A percentile compares a stretch with the other conserved stretches of the same genome.
Evolutionary conservation across 2,113 vertebrate genomes (phyloP).

Genomic region (Diglossa brunneiventris): DNA sequence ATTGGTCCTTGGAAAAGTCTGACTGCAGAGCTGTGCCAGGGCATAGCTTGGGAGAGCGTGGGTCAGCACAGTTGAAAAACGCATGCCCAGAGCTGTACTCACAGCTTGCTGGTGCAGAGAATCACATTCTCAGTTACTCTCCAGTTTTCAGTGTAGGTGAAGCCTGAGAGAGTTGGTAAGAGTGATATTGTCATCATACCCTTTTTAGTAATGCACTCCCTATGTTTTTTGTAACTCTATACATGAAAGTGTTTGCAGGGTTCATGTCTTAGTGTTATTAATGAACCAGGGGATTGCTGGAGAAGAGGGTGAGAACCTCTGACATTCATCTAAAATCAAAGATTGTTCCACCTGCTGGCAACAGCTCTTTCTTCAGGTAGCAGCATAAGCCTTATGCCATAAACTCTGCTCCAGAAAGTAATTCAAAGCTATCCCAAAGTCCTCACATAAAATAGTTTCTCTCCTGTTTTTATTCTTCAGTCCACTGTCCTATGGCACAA

Average conservation of each 20-base stretch:
- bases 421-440: constrained; percentile 16
- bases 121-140: neutral
- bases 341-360: neutral
- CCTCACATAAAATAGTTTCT: constrained; percentile 5
- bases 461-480: neutral
- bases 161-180: neutral
- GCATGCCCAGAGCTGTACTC: neutral
- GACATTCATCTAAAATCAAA: neutral
- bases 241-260: neutral
- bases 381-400: neutral
- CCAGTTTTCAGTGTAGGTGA: neutral
- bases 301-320: neutral
- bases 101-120: neutral
- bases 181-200: neutral
- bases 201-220: neutral
- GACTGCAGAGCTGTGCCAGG: neutral
- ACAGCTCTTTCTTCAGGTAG: constrained; percentile 1
- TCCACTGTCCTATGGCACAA: neutral
- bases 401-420: neutral
- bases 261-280: neutral
- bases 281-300: neutral
- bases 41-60: neutral
- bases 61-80: neutral
- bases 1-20: neutral
- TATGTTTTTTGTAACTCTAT: neutral